phyloP scores from a whole-genome alignment of 2,113 vertebrate genomes.

The Ochotona curzoniae region DNA sequence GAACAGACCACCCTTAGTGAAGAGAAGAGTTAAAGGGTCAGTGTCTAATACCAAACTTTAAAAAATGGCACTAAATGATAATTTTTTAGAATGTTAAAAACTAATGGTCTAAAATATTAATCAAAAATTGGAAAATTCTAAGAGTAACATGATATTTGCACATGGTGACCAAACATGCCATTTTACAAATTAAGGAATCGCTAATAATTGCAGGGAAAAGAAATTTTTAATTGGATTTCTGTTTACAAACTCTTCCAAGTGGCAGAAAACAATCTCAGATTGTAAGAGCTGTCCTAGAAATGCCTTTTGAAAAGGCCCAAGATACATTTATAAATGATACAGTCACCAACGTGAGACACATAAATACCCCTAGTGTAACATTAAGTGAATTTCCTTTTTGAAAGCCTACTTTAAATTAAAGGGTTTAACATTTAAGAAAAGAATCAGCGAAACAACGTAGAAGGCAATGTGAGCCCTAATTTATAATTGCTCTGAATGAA shows the following conservation, averaged over 20 bases:
- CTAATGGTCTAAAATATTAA: background rate
- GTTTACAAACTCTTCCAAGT: background rate
- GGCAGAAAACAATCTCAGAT: background rate
- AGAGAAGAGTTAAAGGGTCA: no score
- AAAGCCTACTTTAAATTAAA: background rate
- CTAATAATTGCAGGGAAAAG: background rate
- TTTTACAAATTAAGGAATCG: constrained; percentile 48
- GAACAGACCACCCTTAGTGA: background rate
- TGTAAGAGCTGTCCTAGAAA: background rate
- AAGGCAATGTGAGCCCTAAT: background rate
- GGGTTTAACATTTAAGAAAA: background rate
- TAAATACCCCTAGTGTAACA: background rate
- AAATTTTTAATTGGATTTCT: background rate
- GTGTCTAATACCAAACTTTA: background rate
- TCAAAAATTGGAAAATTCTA: background rate
- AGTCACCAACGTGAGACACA: background rate
- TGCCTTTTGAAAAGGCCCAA: background rate
- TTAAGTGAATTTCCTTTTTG: constrained; percentile 4
- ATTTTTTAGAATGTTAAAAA: background rate
- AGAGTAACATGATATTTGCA: background rate
- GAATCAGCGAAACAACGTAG: background rate
- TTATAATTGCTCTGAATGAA: background rate
- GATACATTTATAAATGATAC: background rate
- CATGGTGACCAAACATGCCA: background rate
- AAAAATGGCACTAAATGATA: background rate